Conservation (phyloP, 2,113 vertebrate genomes). For the Eurypyga helias region DNA sequence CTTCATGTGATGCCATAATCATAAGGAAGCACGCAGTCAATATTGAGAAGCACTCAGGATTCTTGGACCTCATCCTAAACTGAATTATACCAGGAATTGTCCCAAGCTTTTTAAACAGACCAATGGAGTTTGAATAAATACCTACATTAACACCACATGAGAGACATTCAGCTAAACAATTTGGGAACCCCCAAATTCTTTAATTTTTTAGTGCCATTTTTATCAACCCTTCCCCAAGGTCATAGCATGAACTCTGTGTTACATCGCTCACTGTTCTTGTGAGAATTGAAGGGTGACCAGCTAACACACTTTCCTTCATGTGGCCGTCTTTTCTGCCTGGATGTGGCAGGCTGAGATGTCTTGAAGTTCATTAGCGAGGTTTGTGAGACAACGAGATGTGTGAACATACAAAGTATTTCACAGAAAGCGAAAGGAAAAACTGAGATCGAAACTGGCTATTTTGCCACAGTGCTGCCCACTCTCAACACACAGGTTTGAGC, state of each 20-base stretch:
- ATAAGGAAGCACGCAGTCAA: background rate
- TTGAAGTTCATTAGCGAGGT: background rate
- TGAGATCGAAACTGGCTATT: background rate
- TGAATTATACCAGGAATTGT: background rate
- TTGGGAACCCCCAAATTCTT: background rate
- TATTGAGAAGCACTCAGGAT: background rate
- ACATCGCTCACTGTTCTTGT: background rate
- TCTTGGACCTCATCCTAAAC: background rate
- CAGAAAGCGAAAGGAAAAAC: background rate
- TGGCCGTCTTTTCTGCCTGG: background rate
- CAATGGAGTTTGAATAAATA: background rate
- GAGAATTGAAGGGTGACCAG: background rate
- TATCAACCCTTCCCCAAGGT: background rate
- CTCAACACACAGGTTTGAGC: background rate
- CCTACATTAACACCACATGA: background rate
- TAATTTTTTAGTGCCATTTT: background rate
- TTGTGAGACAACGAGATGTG: background rate
- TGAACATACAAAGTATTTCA: background rate
- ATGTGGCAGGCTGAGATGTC: background rate
- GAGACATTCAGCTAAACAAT: background rate
- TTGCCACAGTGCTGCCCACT: background rate
- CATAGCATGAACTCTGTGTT: background rate
- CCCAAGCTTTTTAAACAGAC: background rate
- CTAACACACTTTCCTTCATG: background rate
- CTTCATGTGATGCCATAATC: background rate